These are phyloP conservation scores for Heteronetta atricapilla DNA, from an alignment of 2,113 vertebrate species.

Conservation along the genomic window DNA sequence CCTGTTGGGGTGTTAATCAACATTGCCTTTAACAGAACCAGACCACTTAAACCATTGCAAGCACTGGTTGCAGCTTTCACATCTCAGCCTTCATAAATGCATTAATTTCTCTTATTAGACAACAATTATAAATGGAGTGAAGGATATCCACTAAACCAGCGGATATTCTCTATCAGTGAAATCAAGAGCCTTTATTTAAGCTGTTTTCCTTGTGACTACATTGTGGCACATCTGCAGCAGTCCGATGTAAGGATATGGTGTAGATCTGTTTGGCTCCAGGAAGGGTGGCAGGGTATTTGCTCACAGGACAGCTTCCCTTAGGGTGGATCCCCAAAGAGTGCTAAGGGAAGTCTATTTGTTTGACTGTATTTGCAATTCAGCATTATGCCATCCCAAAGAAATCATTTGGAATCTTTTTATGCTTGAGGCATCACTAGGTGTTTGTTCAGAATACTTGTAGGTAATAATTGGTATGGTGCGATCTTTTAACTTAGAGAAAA, in stretches of 20 bases:
- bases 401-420: neutral
- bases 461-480: neutral
- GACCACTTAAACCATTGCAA: neutral
- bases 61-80: neutral
- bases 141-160: neutral
- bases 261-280: neutral
- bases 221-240: neutral
- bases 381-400: neutral
- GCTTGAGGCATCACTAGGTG: neutral
- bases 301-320: neutral
- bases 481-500: neutral
- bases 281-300: neutral
- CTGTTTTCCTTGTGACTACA: neutral
- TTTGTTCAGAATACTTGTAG: neutral
- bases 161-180: neutral
- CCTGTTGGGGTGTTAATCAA: neutral
- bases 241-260: fast-evolving
- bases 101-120: neutral
- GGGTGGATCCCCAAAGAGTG: neutral
- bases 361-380: neutral
- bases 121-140: neutral
- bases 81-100: neutral
- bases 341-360: neutral
- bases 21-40: neutral
- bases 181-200: neutral